A percentile compares a stretch with the other conserved stretches of the same genome.
Evolutionary conservation across 2,888 invertebrate genomes (phyloP).

Genomic region (Cryptocephalus moraei): DNA sequence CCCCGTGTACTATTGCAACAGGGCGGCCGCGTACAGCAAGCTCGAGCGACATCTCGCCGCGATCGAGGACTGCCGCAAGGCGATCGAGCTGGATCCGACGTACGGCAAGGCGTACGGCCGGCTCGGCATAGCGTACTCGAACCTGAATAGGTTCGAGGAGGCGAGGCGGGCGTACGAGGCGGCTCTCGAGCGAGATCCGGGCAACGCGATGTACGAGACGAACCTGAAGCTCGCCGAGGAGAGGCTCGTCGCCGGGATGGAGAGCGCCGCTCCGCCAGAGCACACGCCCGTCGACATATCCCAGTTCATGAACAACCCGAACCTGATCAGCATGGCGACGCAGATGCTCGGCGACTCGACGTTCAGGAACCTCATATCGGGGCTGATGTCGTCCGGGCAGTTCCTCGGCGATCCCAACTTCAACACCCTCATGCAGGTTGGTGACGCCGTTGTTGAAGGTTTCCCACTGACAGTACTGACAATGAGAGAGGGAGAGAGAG

Average conservation of each 20-base stretch:
- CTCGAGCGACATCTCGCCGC: conserved; percentile 74
- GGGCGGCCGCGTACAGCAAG: conserved; percentile 92
- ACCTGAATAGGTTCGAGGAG: conserved; percentile 69
- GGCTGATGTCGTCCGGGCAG: conserved; percentile 28
- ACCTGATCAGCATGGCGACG: conserved; percentile 73
- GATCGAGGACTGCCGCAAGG: conserved; percentile 82
- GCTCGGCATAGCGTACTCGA: conserved; percentile 79
- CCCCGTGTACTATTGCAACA: conserved; percentile 93
- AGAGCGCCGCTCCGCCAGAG: conserved; percentile 19
- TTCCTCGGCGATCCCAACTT: conserved; percentile 25
- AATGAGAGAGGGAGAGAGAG: too few species aligned
- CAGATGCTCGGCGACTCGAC: conserved; percentile 77
- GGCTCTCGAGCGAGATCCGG: conserved; percentile 84
- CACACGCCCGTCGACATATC: conserved; percentile 44
- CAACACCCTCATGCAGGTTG: conserved; percentile 26
- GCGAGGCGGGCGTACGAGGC: conserved; percentile 80
- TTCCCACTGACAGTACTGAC: too few species aligned
- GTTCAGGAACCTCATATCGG: conserved; percentile 60
- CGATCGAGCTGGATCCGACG: conserved; percentile 76
- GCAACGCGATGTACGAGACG: conserved; percentile 80
- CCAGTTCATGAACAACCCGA: conserved; percentile 68
- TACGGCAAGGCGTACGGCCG: conserved; percentile 95
- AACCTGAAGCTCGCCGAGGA: conserved; percentile 80
- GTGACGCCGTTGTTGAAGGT: too few species aligned
- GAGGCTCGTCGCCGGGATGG: conserved; percentile 23